A percentile compares a stretch with the other conserved stretches of the same genome.
These are phyloP conservation scores for Montipora foliosa DNA, from an alignment of 64 coral and sea anemone species.

Conservation along the genomic window DNA sequence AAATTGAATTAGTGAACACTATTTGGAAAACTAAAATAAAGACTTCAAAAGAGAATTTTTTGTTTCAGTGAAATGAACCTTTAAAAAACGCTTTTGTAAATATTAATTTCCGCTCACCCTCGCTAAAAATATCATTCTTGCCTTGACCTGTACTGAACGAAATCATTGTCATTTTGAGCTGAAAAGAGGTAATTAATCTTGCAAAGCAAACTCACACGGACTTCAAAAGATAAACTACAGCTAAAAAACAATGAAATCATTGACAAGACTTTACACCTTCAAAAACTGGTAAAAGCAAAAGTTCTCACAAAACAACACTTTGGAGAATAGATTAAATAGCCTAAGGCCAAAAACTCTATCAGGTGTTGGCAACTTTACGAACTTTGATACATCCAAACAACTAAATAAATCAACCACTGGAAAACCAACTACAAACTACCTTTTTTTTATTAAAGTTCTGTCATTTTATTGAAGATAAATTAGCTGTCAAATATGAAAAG, in stretches of 20 bases:
- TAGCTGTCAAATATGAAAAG: background rate
- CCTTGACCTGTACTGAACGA: background rate
- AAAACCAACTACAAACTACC: conserved; percentile 32
- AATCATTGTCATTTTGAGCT: background rate
- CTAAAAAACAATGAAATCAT: background rate
- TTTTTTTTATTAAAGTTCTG: conserved; percentile 27
- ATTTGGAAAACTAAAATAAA: background rate
- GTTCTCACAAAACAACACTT: background rate
- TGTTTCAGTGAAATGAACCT: background rate
- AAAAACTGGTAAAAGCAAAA: background rate
- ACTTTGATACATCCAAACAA: conserved; percentile 33
- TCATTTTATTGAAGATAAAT: conserved; percentile 33
- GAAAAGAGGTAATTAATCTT: background rate
- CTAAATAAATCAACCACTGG: conserved; percentile 28
- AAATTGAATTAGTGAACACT: background rate
- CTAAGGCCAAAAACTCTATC: background rate
- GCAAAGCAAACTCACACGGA: background rate
- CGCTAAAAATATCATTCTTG: background rate
- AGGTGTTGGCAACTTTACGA: conserved; percentile 36
- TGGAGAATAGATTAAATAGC: background rate
- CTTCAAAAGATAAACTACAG: background rate
- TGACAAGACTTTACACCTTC: background rate
- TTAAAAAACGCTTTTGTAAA: conserved; percentile 5
- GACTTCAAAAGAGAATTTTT: background rate
- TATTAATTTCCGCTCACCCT: background rate